Conservation (phyloP, 2,797 vertebrate genomes). For the Pempheris klunzingeri region DNA sequence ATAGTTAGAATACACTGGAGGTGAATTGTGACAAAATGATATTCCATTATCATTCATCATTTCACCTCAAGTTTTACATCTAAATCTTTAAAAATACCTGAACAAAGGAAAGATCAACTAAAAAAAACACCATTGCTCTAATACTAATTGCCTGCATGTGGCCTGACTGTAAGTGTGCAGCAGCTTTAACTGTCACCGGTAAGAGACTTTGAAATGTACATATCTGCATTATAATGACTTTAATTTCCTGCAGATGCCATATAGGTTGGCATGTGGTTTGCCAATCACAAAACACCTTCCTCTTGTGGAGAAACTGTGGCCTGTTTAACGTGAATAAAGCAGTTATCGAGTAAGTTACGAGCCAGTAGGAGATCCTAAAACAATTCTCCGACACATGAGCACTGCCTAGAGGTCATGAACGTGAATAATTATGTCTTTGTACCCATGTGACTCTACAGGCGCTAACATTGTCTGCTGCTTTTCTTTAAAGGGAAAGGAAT, state of each 20-base stretch:
- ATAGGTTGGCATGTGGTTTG: background rate
- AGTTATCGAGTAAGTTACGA: background rate
- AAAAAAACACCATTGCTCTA: background rate
- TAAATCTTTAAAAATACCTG: background rate
- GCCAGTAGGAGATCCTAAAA: background rate
- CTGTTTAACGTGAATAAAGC: background rate
- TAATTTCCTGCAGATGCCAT: background rate
- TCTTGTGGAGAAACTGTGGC: constrained; percentile 14
- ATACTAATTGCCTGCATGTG: background rate
- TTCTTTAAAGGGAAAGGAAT: background rate
- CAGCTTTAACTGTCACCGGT: background rate
- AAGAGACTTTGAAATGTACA: background rate
- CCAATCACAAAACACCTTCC: constrained; percentile 11
- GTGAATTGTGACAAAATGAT: background rate
- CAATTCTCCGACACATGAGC: background rate
- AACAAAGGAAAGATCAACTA: background rate
- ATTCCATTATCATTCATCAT: background rate
- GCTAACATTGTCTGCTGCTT: background rate
- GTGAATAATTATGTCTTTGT: constrained; percentile 2
- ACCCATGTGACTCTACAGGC: constrained; percentile 12
- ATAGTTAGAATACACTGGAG: background rate
- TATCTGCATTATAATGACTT: background rate
- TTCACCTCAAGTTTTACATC: background rate
- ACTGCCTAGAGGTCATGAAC: constrained; percentile 8
- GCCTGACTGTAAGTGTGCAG: background rate